Evolutionary conservation across 2,113 vertebrate genomes (phyloP).

Genomic region (Nesoenas mayeri): DNA sequence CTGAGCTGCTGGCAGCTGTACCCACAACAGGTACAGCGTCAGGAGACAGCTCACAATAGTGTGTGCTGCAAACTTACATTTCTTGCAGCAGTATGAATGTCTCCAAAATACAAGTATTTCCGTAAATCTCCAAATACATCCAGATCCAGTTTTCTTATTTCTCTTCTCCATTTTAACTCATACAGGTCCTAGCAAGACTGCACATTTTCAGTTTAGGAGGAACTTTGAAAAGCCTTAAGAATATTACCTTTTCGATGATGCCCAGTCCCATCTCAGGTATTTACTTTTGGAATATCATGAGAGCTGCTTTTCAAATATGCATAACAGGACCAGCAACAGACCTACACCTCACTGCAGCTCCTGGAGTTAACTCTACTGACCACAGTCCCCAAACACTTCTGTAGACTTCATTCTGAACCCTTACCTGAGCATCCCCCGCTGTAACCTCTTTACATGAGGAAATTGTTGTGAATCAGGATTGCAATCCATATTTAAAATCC

Average conservation of each 20-base stretch:
- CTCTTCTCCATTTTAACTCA: neutral
- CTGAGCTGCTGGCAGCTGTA: neutral
- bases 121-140: neutral
- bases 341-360: neutral
- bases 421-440: neutral
- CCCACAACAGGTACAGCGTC: neutral
- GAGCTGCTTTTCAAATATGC: neutral
- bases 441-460: neutral
- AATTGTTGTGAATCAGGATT: neutral
- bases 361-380: neutral
- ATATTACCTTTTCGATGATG: neutral
- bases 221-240: neutral
- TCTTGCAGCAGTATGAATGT: rapidly evolving
- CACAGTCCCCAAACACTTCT: neutral
- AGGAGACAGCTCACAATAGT: neutral
- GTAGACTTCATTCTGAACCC: neutral
- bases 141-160: neutral
- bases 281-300: neutral
- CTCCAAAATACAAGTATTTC: neutral
- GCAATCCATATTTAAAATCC: neutral
- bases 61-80: neutral
- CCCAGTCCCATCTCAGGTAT: neutral
- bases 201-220: neutral
- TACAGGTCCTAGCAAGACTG: neutral
- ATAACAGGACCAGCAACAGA: neutral